Evolutionary conservation across 2,888 invertebrate genomes (phyloP).

Genomic region (Lycophotia porphyrea): DNA sequence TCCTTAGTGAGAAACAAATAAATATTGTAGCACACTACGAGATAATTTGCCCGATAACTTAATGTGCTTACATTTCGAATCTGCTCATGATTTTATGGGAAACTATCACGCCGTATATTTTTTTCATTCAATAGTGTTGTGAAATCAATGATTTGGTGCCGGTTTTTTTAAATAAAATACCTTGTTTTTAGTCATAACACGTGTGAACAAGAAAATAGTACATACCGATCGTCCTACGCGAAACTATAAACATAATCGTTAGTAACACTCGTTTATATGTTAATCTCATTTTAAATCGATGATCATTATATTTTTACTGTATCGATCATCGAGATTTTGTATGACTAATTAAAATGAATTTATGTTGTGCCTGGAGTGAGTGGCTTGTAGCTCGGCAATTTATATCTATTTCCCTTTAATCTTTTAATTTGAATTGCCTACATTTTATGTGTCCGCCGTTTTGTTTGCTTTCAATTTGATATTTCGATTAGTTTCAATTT

Average conservation of each 20-base stretch:
- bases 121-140: conserved; percentile 57
- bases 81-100: conserved; percentile 90
- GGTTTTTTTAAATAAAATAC: conserved; percentile 35
- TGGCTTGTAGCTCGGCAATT: conserved; percentile 52
- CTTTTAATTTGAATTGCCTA: conserved; percentile 60
- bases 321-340: conserved; percentile 51
- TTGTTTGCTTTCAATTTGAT: conserved; percentile 61
- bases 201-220: conserved; percentile 50
- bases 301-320: conserved; percentile 56
- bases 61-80: conserved; percentile 90
- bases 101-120: conserved; percentile 81
- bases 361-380: conserved; percentile 53
- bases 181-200: conserved; percentile 41
- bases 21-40: conserved; percentile 88
- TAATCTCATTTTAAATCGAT: conserved; percentile 62
- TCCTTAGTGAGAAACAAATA: conserved; percentile 88
- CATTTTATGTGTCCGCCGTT: conserved; percentile 47
- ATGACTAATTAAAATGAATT: conserved; percentile 66
- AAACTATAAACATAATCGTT: conserved; percentile 59
- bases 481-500: conserved; percentile 42
- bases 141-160: conserved; percentile 38
- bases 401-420: conserved; percentile 60
- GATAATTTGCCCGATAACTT: conserved; percentile 89
- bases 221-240: conserved; percentile 55
- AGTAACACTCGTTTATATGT: conserved; percentile 58